Base-by-base conservation (phyloP, 1,140 invertebrate genomes). In the Akabosia matsudoensis region DNA sequence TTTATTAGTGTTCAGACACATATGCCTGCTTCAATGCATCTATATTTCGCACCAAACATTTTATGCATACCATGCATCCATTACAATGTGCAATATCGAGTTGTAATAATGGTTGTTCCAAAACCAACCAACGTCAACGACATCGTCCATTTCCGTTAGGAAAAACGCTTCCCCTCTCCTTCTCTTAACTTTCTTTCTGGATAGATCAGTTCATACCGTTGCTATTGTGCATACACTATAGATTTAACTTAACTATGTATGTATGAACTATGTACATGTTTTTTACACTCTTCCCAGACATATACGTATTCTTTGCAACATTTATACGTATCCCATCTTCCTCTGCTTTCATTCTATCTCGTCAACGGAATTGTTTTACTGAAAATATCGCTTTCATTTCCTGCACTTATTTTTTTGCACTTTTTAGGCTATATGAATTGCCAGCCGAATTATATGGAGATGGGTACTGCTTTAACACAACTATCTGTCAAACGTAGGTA, bases 381-480 rank as follows among this genome's bases (percentile, higher is more conserved):
- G 76, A 80, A 80, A 80, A 80, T 78, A 80, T 80, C 79, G 75
- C 79, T 78, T 76, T 80, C 79, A 78, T 74, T 78, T 76, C 77
- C 76, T 73, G 70, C 37, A 64, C 26, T 37, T 56, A 24, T 70
- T 45, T 76, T 67, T 67, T 67, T 56, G 61, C 61, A 67, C 61
- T 67, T n/a, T 31, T 67, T 67, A 30, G 7, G 18, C 61, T 67
- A 7, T 3, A 67, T 10, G 61, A 67, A 67, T 67, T 67, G 61
- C 31, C 61, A 30, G n/a, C 61, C 28, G 31, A 30, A 67, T 67
- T 30, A 67, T 67, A 28, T 67, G 28, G 28, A 7, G 61, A 28
- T 67, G 61, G 26, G 24, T 30, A 30, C 28, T 2, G 7, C 31
- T 7, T 14, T 30, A 67, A 67, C 31, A 67, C 26, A n/a, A 67